Base-by-base conservation (phyloP, 2,888 invertebrate genomes). In the Endomychus coccineus region DNA sequence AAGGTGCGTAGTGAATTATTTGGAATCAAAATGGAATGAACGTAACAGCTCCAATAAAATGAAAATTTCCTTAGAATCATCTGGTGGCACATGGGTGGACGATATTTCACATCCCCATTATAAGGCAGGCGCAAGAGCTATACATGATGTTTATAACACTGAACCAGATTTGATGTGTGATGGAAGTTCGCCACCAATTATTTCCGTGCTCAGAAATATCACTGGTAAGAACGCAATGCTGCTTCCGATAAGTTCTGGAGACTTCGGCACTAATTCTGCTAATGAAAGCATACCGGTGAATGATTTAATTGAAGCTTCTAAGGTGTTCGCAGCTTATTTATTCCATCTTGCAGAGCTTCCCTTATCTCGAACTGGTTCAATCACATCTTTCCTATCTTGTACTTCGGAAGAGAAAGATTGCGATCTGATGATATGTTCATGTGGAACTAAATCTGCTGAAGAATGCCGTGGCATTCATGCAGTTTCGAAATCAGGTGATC, bases 281-380 rank as follows among this genome's bases (percentile, higher is more conserved):
- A 36, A 29, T 6, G 29, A 29, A 12, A 29, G 11, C 3, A 5
- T 36, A 2, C 16, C 22, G n/a, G 13, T 3, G 4, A 12, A 5
- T 7, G 24, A 36, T 21, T 36, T 17, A 11, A 11, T 29, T 6
- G 15, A 36, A 14, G 23, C 29, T 2, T 16, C 24, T n/a, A 36
- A 36, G 24, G 16, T 36, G 16, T 29, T 29, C 16, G 29, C 36
- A 3, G 22, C 16, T 23, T 36, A 36, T 9, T n/a, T 36, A 17
- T 29, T 29, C 9, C 24, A 36, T 16, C 23, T 36, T 28, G 36
- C 29, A 3, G 29, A 23, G 14, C 13, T 36, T n/a, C 36, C 36
- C 16, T 22, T 13, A 4, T 7, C 30, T 7, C 12, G 7, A 6
- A 10, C 3, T n/a, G 3, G 6, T 13, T 11, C 23, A 4, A 29